A percentile compares a stretch with the other conserved stretches of the same genome.
Conservation (phyloP, 2,113 vertebrate genomes). For the Excalfactoria chinensis region DNA sequence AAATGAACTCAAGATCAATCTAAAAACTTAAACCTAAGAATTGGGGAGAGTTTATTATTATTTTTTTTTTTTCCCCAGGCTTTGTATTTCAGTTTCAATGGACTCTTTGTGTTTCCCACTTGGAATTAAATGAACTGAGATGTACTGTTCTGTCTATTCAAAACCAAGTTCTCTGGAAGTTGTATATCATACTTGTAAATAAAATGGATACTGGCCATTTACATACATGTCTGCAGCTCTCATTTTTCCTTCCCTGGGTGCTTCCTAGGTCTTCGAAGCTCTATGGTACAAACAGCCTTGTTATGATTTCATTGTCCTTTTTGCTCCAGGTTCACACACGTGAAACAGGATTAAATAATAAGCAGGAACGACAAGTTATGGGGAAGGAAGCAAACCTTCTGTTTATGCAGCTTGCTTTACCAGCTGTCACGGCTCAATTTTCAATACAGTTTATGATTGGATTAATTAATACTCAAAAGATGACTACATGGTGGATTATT, state of each 20-base stretch:
- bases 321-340: background rate
- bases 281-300: background rate
- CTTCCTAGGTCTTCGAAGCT: background rate
- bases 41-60: background rate
- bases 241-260: background rate
- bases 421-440: background rate
- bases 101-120: background rate
- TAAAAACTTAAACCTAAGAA: background rate
- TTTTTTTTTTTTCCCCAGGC: background rate
- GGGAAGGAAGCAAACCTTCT: background rate
- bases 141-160: background rate
- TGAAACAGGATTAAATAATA: background rate
- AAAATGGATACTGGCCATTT: background rate
- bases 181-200: constrained; percentile 2
- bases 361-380: background rate
- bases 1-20: background rate
- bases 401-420: background rate
- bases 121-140: background rate
- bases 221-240: background rate
- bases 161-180: background rate
- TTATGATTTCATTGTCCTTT: background rate
- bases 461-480: background rate
- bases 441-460: background rate
- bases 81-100: background rate
- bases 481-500: background rate